Conservation (phyloP, 37 sponge, comb jelly and placozoan species). For the Dysidea cf. avara region DNA sequence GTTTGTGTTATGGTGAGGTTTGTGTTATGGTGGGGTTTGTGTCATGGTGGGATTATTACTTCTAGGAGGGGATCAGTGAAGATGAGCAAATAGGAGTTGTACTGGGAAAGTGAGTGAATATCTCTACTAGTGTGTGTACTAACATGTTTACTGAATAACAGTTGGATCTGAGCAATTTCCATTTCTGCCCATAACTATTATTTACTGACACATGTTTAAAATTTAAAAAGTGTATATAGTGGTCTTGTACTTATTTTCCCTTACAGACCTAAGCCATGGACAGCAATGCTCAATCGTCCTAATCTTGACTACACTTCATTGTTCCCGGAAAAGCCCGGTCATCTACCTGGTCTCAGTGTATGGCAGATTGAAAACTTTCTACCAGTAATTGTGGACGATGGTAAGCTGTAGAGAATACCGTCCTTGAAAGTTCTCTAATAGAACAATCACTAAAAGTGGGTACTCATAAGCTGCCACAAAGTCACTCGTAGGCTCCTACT, state of each 20-base stretch:
- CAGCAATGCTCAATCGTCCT: conserved; percentile 67
- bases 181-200: too few species aligned
- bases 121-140: too few species aligned
- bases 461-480: too few species aligned
- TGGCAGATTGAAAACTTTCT: conserved; percentile 97
- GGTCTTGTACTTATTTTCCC: too few species aligned
- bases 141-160: too few species aligned
- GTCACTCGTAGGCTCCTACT: too few species aligned
- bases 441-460: too few species aligned
- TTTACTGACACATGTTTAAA: too few species aligned
- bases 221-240: too few species aligned
- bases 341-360: conserved; percentile 70
- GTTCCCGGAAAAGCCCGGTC: conserved; percentile 78
- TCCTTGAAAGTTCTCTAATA: too few species aligned
- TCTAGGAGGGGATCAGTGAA: not conserved
- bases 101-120: not conserved
- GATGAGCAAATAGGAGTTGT: not conserved
- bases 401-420: too few species aligned
- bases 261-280: conserved; percentile 63
- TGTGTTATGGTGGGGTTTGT: not conserved
- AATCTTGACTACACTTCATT: conserved; percentile 85
- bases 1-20: not conserved
- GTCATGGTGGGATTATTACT: not conserved
- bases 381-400: conserved; percentile 84
- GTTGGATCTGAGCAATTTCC: too few species aligned